Percentiles rank a stretch among this genome's conserved stretches.
Evolutionary conservation across 2,797 vertebrate species (phyloP).

Genomic region (Orientallactaga sibirica): DNA sequence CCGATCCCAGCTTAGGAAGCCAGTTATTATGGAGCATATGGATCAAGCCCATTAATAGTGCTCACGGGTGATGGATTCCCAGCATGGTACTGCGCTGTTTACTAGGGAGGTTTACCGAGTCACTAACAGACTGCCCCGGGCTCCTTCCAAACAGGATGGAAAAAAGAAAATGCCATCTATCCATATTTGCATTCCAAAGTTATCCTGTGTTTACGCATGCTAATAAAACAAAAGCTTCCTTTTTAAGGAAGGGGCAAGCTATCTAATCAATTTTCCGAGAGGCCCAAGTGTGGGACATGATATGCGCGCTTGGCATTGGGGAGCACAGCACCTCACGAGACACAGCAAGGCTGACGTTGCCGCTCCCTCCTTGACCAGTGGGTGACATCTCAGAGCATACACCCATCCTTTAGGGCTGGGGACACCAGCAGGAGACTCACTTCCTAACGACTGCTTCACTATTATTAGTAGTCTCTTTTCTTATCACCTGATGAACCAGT

Average conservation of each 20-base stretch:
- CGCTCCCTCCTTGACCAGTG: neutral
- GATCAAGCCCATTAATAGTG: conserved; percentile 63
- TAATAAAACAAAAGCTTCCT: conserved; percentile 79
- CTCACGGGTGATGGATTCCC: conserved; percentile 78
- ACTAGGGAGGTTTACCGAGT: conserved; percentile 79
- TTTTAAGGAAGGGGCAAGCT: conserved; percentile 63
- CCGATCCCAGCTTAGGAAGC: conserved; percentile 79
- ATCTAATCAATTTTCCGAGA: conserved; percentile 67
- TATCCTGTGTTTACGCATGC: conserved; percentile 75
- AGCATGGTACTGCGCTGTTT: conserved; percentile 24
- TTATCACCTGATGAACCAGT: neutral
- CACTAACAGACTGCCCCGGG: conserved; percentile 70
- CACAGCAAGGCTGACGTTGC: neutral
- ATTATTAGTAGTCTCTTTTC: neutral
- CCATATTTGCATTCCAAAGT: conserved; percentile 83
- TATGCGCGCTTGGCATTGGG: neutral
- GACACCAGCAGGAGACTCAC: neutral
- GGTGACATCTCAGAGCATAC: neutral
- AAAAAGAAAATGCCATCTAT: conserved; percentile 84
- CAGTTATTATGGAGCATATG: conserved; percentile 72
- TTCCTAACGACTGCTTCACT: neutral
- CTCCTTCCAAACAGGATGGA: conserved; percentile 77
- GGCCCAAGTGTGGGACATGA: conserved; percentile 3
- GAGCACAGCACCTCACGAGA: neutral
- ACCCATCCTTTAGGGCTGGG: neutral